phyloP scores from a whole-genome alignment of 2,888 invertebrate genomes.

The Pristionchus entomophagus region DNA sequence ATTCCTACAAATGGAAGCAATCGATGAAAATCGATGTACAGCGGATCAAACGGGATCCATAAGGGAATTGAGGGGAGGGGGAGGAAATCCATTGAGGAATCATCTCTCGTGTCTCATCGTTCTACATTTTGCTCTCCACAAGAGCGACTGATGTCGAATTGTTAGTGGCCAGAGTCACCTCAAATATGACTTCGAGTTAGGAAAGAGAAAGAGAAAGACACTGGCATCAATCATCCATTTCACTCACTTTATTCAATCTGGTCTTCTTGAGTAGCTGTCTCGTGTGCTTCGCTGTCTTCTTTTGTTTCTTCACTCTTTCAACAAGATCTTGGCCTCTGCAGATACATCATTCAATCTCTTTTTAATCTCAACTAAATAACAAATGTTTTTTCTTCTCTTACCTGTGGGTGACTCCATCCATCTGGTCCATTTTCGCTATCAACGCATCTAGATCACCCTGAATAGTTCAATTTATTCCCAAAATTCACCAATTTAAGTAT shows the following conservation, averaged over 20 bases:
- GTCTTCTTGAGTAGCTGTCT: conserved; percentile 70
- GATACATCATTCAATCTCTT: not conserved
- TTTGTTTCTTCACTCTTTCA: conserved; percentile 74
- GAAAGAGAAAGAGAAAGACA: not conserved
- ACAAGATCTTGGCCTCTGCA: conserved; percentile 74
- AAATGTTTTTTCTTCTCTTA: not conserved
- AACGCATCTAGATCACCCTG: conserved; percentile 69
- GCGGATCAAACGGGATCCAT: not conserved
- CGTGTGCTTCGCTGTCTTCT: conserved; percentile 71
- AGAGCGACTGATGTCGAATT: conserved; percentile 5
- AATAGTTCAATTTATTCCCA: not conserved
- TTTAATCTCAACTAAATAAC: not conserved
- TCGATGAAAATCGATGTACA: conserved; percentile 29
- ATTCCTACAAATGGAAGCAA: conserved; percentile 1
- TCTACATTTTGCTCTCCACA: conserved; percentile 41
- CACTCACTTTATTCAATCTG: conserved; percentile 60
- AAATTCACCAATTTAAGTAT: too few relatives aligned
- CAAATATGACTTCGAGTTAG: not conserved
- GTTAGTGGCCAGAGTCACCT: conserved; percentile 22
- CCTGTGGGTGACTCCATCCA: conserved; percentile 57
- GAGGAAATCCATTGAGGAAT: not conserved
- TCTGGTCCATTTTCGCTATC: conserved; percentile 73
- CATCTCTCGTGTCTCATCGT: not conserved
- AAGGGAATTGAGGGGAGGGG: not conserved
- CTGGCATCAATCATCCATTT: not conserved